phyloP scores from a whole-genome alignment of 2,888 invertebrate species.

The Noctuana brunneofusca region DNA sequence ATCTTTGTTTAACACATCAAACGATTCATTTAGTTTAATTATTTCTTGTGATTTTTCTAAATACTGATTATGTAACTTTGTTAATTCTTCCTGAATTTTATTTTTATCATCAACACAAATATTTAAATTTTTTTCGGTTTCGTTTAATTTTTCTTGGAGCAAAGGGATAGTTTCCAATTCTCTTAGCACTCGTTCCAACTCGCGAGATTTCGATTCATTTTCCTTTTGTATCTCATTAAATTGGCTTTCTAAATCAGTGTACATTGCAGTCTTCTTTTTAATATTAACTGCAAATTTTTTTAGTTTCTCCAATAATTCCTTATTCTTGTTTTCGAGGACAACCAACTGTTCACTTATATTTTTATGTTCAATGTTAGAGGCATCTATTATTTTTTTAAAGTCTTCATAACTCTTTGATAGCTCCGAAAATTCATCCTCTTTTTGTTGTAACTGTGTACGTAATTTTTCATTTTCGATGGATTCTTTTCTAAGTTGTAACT shows the following conservation, averaged over 20 bases:
- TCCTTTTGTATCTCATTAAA: conserved; percentile 62
- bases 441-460: conserved; percentile 81
- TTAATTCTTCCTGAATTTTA: conserved; percentile 52
- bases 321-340: conserved; percentile 84
- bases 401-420: conserved; percentile 76
- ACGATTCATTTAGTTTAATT: conserved; percentile 48
- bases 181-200: conserved; percentile 61
- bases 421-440: conserved; percentile 70
- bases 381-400: conserved; percentile 64
- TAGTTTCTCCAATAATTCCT: conserved; percentile 88
- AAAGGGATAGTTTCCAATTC: conserved; percentile 65
- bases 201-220: conserved; percentile 56
- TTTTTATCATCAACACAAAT: conserved; percentile 56
- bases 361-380: conserved; percentile 64
- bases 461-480: conserved; percentile 85
- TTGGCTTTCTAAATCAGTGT: conserved; percentile 85
- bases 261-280: conserved; percentile 87
- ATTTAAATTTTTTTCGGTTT: conserved; percentile 68
- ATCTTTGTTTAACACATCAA: conserved; percentile 55
- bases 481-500: conserved; percentile 81
- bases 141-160: conserved; percentile 66
- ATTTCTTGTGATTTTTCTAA: conserved; percentile 31
- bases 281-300: conserved; percentile 90
- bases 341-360: conserved; percentile 61
- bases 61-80: conserved; percentile 52